Percentiles rank a stretch among this genome's conserved stretches.
phyloP scores from a whole-genome alignment of 2,797 vertebrate species.

The Cheirogaleus major region DNA sequence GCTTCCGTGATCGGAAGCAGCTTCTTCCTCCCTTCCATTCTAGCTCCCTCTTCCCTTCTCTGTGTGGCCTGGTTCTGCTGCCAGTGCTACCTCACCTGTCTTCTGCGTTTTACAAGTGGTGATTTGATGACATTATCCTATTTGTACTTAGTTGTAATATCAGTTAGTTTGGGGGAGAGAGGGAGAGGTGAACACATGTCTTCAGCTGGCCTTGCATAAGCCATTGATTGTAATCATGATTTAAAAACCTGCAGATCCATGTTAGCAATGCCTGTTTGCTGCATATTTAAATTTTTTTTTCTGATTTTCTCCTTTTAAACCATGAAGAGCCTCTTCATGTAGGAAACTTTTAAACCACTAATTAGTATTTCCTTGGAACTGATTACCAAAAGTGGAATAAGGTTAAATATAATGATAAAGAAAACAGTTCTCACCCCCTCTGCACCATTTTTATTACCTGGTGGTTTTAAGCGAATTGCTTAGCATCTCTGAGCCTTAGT shows the following conservation, averaged over 20 bases:
- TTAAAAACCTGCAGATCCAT: slow-evolving; percentile 8
- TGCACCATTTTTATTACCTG: not conserved
- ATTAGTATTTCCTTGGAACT: not conserved
- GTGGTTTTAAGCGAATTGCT: slow-evolving; percentile 3
- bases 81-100: not conserved
- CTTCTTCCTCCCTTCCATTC: not conserved
- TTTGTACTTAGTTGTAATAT: not conserved
- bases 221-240: not conserved
- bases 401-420: not conserved
- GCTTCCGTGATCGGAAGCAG: not conserved
- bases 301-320: not conserved
- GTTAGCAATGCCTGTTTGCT: not conserved
- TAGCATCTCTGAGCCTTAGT: slow-evolving; percentile 5
- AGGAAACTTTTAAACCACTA: not conserved
- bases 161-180: not conserved
- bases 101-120: not conserved
- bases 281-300: not conserved
- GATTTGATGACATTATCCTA: not conserved
- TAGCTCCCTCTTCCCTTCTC: not conserved
- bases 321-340: not conserved
- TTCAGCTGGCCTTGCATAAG: not conserved
- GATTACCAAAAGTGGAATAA: not conserved
- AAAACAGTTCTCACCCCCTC: not conserved
- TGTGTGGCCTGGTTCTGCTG: not conserved
- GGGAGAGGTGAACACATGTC: not conserved